Evolutionary conservation across 2,797 vertebrate species (phyloP), one percentile per base, ranked within the genome.

Genomic region (Fistularia tabacaria): DNA sequence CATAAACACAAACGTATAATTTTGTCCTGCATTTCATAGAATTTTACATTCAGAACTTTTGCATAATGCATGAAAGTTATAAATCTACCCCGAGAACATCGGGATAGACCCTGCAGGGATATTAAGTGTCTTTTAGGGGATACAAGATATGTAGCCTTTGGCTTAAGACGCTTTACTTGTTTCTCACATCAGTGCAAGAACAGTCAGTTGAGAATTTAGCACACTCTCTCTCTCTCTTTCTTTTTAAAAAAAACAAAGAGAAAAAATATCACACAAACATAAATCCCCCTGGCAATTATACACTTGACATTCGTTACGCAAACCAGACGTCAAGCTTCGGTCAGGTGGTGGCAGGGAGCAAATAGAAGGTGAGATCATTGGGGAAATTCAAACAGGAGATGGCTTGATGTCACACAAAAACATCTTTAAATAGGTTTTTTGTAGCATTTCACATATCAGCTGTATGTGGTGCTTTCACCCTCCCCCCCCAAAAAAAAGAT

Each of bases 291-390:
- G 1, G 6, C 51, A 40, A 41, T 6, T 14, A 9, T 36, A 51
- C 37, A 41, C 38, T 25, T 25, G 25, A 38, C 38, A 38, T 7
- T 42, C 44, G 54, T 3, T 48, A 62, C 9, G 51, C 57, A 66
- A 55, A 56, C 38, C 62, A 77, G 11, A 12, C 38, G 71, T 71
- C 38, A 11, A 68, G 59, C 46, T 10, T 36, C 9, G 25, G 63
- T 70, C 75, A 77, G 68, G 57, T 77, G 76, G 53, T 73, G 80
- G 78, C 69, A 81, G 46, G 40, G 46, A 71, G 57, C 52, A 71
- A 49, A 63, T 57, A 72, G 63, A 46, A 72, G 53, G 66, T 83
- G 66, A 86, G 46, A 49, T 81, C 77, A 82, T 78, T 46, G 60
- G 70, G 64, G 72, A 76, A 79, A 77, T 66, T 64, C 65, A 66